Evolutionary conservation across 2,113 vertebrate species (phyloP).

Genomic region (Indicator maculatus): DNA sequence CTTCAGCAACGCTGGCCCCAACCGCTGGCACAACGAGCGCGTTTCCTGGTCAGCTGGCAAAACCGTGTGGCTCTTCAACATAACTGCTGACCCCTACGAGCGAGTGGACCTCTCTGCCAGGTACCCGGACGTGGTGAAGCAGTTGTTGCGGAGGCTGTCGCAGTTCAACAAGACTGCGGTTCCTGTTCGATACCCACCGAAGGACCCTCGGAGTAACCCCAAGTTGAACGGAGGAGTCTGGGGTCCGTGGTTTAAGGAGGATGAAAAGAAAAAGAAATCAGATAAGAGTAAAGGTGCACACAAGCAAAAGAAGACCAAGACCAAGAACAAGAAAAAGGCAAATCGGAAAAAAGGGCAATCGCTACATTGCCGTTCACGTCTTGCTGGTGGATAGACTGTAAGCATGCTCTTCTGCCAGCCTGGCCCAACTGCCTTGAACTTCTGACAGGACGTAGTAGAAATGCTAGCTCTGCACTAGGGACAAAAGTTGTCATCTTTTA

Average conservation of each 20-base stretch:
- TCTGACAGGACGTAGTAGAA: neutral
- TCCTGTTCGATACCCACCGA: constrained; percentile 91
- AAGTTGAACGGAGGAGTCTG: constrained; percentile 94
- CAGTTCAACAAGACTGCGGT: constrained; percentile 92
- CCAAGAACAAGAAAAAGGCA: constrained; percentile 77
- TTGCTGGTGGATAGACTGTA: constrained; percentile 23
- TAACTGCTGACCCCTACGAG: constrained; percentile 93
- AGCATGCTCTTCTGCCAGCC: neutral
- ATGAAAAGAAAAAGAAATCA: constrained; percentile 75
- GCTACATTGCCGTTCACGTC: constrained; percentile 24
- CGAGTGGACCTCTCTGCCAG: constrained; percentile 87
- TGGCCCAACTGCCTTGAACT: neutral
- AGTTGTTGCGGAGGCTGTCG: constrained; percentile 85
- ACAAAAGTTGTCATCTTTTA: neutral
- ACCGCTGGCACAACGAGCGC: constrained; percentile 90
- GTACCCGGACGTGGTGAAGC: constrained; percentile 89
- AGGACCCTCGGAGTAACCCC: constrained; percentile 93
- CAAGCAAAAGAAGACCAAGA: constrained; percentile 80
- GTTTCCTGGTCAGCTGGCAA: constrained; percentile 88
- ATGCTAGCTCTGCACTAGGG: neutral
- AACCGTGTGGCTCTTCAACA: constrained; percentile 97
- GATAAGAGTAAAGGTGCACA: constrained; percentile 74
- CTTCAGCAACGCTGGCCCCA: constrained; percentile 84
- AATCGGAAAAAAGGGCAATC: constrained; percentile 24
- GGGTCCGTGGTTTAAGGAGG: constrained; percentile 94